These are phyloP conservation scores for Vireo griseus DNA, from an alignment of 2,797 vertebrate species.

Conservation along the genomic window DNA sequence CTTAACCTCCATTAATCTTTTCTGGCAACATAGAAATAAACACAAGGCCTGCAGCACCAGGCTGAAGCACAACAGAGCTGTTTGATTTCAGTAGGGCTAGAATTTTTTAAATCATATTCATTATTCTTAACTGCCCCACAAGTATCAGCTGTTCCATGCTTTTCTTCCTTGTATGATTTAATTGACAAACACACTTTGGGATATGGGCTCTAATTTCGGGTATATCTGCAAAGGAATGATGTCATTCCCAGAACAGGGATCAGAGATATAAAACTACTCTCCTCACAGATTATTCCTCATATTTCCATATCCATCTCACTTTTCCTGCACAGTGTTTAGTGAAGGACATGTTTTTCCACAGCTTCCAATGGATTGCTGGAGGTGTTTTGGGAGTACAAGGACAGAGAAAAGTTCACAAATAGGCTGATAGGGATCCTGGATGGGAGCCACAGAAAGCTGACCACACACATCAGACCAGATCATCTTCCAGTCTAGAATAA, in stretches of 20 bases:
- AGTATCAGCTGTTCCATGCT: not conserved
- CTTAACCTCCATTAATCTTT: not conserved
- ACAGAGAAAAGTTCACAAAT: not conserved
- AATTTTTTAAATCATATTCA: not conserved
- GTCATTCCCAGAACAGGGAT: not conserved
- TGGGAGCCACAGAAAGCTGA: not conserved
- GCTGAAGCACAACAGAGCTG: not conserved
- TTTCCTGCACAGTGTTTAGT: not conserved
- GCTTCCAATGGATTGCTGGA: not conserved
- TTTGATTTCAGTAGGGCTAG: not conserved
- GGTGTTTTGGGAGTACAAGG: not conserved
- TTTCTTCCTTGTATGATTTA: not conserved
- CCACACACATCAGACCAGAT: not conserved
- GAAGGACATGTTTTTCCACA: not conserved
- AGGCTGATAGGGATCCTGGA: not conserved
- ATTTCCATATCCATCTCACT: not conserved
- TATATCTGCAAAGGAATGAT: not conserved
- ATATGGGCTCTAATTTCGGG: not conserved
- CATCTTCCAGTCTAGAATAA: not conserved
- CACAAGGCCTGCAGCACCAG: not conserved
- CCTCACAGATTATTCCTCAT: not conserved
- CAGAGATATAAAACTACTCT: not conserved
- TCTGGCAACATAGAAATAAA: not conserved
- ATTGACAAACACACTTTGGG: not conserved
- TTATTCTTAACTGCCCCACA: not conserved